Base-by-base conservation (phyloP, 2,888 invertebrate species). In the Lithodes maja region DNA sequence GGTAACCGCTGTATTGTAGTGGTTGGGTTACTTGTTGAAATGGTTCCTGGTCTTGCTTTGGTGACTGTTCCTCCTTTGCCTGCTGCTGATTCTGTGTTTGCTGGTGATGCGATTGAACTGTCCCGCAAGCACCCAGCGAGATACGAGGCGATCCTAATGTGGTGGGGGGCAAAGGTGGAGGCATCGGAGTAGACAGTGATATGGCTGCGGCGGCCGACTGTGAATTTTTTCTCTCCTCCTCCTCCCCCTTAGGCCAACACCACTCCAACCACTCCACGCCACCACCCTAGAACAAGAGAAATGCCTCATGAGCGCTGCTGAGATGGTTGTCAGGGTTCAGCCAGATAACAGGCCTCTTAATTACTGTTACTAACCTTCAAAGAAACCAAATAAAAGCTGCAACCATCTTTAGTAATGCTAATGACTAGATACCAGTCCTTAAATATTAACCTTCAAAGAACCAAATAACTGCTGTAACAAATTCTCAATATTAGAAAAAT, bases 261-360 rank as follows among this genome's bases (percentile, higher is more conserved):
- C 83, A 87, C 83, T 82, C 71, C 83, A 87, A 54, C 87, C 87
- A 87, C 71, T 87, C 83, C 82, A 79, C 33, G 33, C 33, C 87
- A 79, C 83, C 87, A 54, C 83, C 87, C 87, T 87, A 87, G 87
- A 87, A 87, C 83, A 79, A 87, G 86, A 87, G 87, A 87, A 87
- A 87, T 78, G 87, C 87, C 87, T 75, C 87, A 87, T 87, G 87
- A 87, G 87, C 87, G 75, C 87, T 83, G 83, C 87, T 83, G 78
- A 61, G 78, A 15, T 87, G 87, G 69, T 75, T 68, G 87, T 33
- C 33, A 33, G 33, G 33, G 33, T 33, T 33, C 33, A 33, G 33
- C 33, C 61, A 61, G 61, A 7, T 12, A 1, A 7, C 61, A 61
- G 61, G 61, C 61, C 61, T 61, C 61, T 61, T 61, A 7, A 61